These are phyloP conservation scores for Alouatta palliata DNA, from an alignment of 2,113 vertebrate genomes.

Conservation along the genomic window DNA sequence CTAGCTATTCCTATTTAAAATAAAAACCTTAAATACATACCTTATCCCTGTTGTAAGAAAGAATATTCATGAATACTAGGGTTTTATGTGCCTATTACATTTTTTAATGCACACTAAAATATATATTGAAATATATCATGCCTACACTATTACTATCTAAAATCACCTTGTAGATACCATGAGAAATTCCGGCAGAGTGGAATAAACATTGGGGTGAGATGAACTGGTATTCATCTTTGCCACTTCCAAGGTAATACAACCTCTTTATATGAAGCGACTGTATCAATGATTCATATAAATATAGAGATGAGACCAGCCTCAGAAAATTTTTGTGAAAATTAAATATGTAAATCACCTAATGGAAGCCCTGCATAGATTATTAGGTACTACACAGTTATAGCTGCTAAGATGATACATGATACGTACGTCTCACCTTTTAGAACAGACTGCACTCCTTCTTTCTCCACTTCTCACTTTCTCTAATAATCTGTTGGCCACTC, in stretches of 20 bases:
- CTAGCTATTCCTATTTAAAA: not conserved
- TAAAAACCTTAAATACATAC: not conserved
- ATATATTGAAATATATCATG: not conserved
- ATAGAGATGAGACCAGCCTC: not conserved
- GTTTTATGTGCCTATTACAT: not conserved
- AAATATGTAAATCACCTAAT: not conserved
- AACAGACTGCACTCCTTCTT: not conserved
- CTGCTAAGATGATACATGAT: not conserved
- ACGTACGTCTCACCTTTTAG: not conserved
- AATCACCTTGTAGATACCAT: not conserved
- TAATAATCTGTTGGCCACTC: not conserved
- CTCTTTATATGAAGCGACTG: not conserved
- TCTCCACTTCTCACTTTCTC: not conserved
- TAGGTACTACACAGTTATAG: not conserved
- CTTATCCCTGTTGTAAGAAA: not conserved
- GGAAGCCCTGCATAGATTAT: not conserved
- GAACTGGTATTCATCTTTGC: not conserved
- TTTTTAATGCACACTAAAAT: not conserved
- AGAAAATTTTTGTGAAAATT: not conserved
- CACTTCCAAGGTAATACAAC: not conserved
- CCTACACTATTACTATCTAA: not conserved
- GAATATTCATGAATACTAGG: not conserved
- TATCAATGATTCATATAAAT: not conserved
- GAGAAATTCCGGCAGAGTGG: not conserved
- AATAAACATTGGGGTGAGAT: not conserved